Evolutionary conservation across 2,888 invertebrate species (phyloP).

Genomic region (Agapostemon virescens): DNA sequence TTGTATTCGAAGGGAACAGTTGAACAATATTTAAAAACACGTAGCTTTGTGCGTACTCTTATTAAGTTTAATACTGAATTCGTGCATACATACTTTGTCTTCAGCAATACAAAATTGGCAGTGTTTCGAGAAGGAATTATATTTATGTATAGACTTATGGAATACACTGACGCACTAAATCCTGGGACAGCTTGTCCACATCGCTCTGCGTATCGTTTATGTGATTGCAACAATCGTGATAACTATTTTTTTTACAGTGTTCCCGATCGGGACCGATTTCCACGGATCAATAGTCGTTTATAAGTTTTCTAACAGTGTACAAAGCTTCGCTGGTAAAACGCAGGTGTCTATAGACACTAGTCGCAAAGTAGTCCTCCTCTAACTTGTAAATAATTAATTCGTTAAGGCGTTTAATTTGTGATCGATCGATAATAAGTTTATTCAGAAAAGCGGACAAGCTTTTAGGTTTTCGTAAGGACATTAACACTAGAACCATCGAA

Average conservation of each 20-base stretch:
- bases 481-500: too few species aligned
- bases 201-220: not conserved
- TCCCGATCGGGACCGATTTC: not conserved
- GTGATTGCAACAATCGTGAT: conserved; percentile 28
- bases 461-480: not conserved
- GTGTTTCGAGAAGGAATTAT: not conserved
- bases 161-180: too few species aligned
- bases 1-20: too few species aligned
- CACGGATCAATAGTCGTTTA: conserved; percentile 12
- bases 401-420: conserved; percentile 38
- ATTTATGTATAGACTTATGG: too few species aligned
- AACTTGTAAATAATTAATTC: conserved; percentile 30
- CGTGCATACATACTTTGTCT: too few species aligned
- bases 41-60: too few species aligned
- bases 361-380: conserved; percentile 14
- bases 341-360: conserved; percentile 8
- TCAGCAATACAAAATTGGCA: too few species aligned
- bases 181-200: too few species aligned
- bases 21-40: too few species aligned
- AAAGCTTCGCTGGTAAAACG: conserved; percentile 25
- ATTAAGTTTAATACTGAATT: too few species aligned
- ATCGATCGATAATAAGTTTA: conserved; percentile 18
- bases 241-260: conserved; percentile 33
- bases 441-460: not conserved
- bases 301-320: conserved; percentile 9